Conservation (phyloP, 1,140 invertebrate species). For the Phortica variegata region DNA sequence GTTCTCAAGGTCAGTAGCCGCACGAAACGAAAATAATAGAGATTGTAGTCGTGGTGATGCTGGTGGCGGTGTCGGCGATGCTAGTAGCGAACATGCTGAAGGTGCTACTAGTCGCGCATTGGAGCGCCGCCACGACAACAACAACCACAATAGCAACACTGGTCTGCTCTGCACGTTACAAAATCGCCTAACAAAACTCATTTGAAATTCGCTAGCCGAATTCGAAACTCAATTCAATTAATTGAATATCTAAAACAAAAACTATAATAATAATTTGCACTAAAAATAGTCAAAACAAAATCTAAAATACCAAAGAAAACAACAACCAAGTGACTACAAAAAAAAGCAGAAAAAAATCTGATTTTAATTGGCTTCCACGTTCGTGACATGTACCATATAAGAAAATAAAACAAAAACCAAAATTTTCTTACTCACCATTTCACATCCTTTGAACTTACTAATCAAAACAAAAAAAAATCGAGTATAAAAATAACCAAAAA, state of each 20-base stretch:
- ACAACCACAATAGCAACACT: slow-evolving; percentile 15
- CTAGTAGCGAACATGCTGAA: slow-evolving; percentile 5
- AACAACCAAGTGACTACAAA: not conserved
- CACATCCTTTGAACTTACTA: no score
- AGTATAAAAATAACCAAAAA: no score
- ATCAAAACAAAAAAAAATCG: no score
- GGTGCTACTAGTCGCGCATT: slow-evolving; percentile 11
- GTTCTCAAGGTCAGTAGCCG: slow-evolving; percentile 53
- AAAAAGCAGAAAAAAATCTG: slow-evolving; percentile 7
- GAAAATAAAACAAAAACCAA: slow-evolving; percentile 11
- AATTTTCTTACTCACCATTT: no score
- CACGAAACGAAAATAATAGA: not conserved
- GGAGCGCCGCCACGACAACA: slow-evolving; percentile 1
- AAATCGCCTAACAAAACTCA: slow-evolving; percentile 49
- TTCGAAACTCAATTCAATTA: slow-evolving; percentile 28
- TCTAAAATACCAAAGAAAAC: not conserved
- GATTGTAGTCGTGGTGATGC: slow-evolving; percentile 6
- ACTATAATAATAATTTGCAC: slow-evolving; percentile 1
- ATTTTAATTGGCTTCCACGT: slow-evolving; percentile 44
- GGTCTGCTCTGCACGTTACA: slow-evolving; percentile 47
- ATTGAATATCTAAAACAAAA: slow-evolving; percentile 18
- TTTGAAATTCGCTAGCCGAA: no score
- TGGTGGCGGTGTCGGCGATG: slow-evolving; percentile 10
- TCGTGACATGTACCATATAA: slow-evolving; percentile 20
- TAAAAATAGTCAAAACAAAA: not conserved